Evolutionary conservation across 2,888 invertebrate genomes (phyloP).

Genomic region (Oligia latruncula): DNA sequence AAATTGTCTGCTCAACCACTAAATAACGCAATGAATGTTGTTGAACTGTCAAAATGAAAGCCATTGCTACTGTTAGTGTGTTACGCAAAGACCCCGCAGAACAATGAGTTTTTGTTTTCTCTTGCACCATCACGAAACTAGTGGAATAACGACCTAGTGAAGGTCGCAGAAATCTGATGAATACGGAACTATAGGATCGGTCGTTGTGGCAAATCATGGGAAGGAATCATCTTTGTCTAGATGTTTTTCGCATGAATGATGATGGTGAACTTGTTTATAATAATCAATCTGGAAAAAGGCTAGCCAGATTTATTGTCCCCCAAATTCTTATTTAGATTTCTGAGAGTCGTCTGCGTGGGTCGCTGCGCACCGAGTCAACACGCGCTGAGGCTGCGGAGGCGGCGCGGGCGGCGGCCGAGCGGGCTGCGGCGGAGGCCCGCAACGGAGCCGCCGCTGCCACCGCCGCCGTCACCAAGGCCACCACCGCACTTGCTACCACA

Average conservation of each 20-base stretch:
- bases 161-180: not conserved
- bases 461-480: conserved; percentile 79
- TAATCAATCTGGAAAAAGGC: not conserved
- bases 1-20: too few species aligned
- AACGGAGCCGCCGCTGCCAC: conserved; percentile 80
- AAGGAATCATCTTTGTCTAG: not conserved
- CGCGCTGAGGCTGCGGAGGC: conserved; percentile 83
- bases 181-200: too few species aligned
- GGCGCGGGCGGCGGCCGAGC: conserved; percentile 76
- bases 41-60: too few species aligned
- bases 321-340: conserved; percentile 71
- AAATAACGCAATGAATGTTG: too few species aligned
- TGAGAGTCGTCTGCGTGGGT: conserved; percentile 80
- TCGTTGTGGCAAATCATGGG: not conserved
- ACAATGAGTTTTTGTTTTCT: not conserved
- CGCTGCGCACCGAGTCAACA: conserved; percentile 77
- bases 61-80: too few species aligned
- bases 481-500: conserved; percentile 74
- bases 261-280: not conserved
- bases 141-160: not conserved
- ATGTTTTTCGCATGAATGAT: not conserved
- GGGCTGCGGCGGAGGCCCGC: conserved; percentile 79
- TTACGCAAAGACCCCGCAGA: too few species aligned
- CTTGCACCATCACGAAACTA: not conserved
- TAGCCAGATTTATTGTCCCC: not conserved